Evolutionary conservation across 2,888 invertebrate species (phyloP).

Genomic region (Drosophila longiperda): DNA sequence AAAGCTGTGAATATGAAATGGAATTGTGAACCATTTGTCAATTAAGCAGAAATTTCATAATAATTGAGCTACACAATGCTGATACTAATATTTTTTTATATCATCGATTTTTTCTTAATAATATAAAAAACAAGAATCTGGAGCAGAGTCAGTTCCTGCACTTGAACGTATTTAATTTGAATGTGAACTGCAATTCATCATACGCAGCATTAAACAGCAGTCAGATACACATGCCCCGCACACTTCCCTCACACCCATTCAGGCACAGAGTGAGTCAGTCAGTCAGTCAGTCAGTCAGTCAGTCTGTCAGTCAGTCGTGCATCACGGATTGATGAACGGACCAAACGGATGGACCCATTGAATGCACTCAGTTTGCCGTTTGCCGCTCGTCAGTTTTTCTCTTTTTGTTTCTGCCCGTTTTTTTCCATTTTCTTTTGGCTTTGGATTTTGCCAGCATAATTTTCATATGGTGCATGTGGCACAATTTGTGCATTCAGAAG

Average conservation of each 20-base stretch:
- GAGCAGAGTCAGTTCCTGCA: neutral
- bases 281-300: constrained; percentile 44
- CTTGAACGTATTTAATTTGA: constrained; percentile 5
- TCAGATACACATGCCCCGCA: constrained; percentile 26
- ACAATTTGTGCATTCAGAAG: constrained; percentile 69
- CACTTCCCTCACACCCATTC: constrained; percentile 2
- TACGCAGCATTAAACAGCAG: constrained; percentile 42
- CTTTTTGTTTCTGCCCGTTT: constrained; percentile 23
- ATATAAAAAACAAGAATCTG: neutral
- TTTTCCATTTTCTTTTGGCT: constrained; percentile 21
- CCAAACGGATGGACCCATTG: constrained; percentile 44
- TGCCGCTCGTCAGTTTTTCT: constrained; percentile 17
- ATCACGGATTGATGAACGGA: constrained; percentile 30
- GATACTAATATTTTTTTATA: neutral
- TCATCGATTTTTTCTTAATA: no score
- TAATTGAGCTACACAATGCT: constrained; percentile 14
- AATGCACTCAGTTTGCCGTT: constrained; percentile 37
- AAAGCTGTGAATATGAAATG: constrained; percentile 20
- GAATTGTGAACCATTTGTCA: neutral
- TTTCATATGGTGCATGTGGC: constrained; percentile 39
- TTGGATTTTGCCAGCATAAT: constrained; percentile 52
- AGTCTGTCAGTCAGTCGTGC: constrained; percentile 31
- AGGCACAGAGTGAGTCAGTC: constrained; percentile 13
- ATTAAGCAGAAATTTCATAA: constrained; percentile 11
- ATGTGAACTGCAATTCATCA: constrained; percentile 55